Evolutionary conservation across 2,888 invertebrate species (phyloP).

Genomic region (Orthonychiurus folsomi): DNA sequence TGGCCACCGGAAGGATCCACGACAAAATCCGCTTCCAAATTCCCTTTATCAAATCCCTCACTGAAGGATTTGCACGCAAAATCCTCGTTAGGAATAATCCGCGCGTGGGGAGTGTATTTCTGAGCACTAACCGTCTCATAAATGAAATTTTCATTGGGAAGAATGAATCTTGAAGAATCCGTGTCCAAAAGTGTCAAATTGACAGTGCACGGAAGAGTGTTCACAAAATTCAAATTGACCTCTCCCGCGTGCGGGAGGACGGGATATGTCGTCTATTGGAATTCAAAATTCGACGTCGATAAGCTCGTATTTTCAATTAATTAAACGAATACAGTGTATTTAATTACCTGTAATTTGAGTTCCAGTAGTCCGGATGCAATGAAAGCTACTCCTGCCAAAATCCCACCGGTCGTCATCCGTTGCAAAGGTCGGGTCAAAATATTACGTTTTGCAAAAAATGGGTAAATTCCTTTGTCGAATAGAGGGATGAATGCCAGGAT

Average conservation of each 20-base stretch:
- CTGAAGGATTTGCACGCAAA: conserved; percentile 9
- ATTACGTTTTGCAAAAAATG: conserved; percentile 41
- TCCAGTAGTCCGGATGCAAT: conserved; percentile 48
- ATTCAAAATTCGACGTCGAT: too few species aligned
- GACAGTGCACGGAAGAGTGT: conserved; percentile 55
- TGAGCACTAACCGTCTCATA: neutral
- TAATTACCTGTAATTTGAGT: conserved; percentile 43
- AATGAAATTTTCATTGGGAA: neutral
- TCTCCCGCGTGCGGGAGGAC: conserved; percentile 22
- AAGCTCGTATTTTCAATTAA: neutral
- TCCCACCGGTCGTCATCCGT: conserved; percentile 49
- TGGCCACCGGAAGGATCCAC: neutral
- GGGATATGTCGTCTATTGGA: conserved; percentile 39
- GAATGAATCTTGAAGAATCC: neutral
- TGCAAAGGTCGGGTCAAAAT: conserved; percentile 45
- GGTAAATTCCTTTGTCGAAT: conserved; percentile 46
- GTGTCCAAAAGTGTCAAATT: conserved; percentile 39
- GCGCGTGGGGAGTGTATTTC: neutral
- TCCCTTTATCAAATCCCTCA: neutral
- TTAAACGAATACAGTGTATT: neutral
- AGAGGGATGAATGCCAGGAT: conserved; percentile 46
- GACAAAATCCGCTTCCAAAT: neutral
- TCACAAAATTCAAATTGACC: conserved; percentile 54
- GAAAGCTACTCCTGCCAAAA: conserved; percentile 48
- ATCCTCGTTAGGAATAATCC: conserved; percentile 1